Percentiles rank a stretch among this genome's conserved stretches.
phyloP scores from a whole-genome alignment of 2,888 invertebrate genomes.

The Trichogramma dendrolimi region DNA sequence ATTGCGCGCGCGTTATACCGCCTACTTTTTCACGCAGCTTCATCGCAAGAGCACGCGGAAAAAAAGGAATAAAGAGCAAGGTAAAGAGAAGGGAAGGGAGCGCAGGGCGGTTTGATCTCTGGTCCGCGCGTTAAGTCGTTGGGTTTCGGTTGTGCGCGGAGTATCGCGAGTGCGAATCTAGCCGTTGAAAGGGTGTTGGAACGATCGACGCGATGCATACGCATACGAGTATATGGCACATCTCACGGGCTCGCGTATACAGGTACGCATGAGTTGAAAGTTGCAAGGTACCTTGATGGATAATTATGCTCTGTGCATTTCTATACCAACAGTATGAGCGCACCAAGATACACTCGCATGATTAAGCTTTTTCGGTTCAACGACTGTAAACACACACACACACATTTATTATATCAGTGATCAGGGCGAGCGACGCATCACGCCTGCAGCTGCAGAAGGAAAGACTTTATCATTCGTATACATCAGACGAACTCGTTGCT shows the following conservation, averaged over 20 bases:
- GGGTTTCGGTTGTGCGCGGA: background rate
- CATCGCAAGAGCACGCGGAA: too few species aligned
- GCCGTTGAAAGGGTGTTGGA: background rate
- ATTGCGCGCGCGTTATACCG: too few species aligned
- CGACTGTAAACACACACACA: background rate
- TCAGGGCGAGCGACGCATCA: too few species aligned
- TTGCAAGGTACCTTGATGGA: conserved; percentile 20
- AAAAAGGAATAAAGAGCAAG: background rate
- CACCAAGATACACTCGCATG: conserved; percentile 17
- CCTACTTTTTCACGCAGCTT: too few species aligned
- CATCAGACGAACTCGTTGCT: too few species aligned
- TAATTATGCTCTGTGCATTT: conserved; percentile 24
- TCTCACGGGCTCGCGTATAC: too few species aligned
- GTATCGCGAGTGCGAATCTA: background rate
- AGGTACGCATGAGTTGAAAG: too few species aligned
- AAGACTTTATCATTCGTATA: too few species aligned
- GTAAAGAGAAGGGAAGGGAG: too few species aligned
- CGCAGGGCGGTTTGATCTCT: too few species aligned
- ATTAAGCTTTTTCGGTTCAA: conserved; percentile 21
- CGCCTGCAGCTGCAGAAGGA: too few species aligned
- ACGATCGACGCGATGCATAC: conserved; percentile 15
- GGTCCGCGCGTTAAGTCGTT: background rate
- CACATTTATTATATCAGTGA: too few species aligned
- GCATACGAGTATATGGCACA: background rate
- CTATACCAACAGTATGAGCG: conserved; percentile 14